phyloP scores from a whole-genome alignment of 1,140 invertebrate species.

The Drosophila sulfurigaster region DNA sequence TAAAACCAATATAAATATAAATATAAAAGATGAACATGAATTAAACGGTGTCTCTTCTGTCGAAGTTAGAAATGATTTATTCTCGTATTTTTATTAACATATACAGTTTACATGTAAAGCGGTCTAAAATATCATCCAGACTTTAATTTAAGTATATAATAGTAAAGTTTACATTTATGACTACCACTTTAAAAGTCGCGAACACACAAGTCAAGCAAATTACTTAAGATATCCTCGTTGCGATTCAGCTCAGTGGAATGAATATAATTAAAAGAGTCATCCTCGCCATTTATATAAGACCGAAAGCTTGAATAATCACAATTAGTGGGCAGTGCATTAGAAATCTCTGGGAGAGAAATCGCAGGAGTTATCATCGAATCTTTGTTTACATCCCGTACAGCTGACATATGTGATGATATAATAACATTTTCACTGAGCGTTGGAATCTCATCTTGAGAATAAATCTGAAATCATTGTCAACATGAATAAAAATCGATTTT shows the following conservation, averaged over 20 bases:
- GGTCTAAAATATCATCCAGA: too few species aligned
- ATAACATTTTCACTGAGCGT: constrained; percentile 42
- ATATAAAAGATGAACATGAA: too few species aligned
- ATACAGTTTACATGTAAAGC: too few species aligned
- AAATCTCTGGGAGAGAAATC: constrained; percentile 24
- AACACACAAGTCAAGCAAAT: constrained; percentile 70
- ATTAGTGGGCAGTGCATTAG: constrained; percentile 38
- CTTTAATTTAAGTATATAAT: too few species aligned
- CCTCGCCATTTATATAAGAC: constrained; percentile 63
- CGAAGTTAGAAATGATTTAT: too few species aligned
- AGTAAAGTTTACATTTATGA: too few species aligned
- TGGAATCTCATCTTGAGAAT: constrained; percentile 46
- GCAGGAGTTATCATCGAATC: constrained; percentile 20
- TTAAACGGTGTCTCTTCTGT: too few species aligned
- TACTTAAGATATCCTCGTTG: constrained; percentile 71
- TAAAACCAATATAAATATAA: too few species aligned
- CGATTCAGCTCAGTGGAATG: constrained; percentile 49
- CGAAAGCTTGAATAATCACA: constrained; percentile 57
- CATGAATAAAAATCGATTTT: background rate
- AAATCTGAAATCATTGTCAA: constrained; percentile 34
- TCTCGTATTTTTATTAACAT: too few species aligned
- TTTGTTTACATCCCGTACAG: constrained; percentile 28
- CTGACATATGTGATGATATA: constrained; percentile 41
- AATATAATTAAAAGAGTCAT: constrained; percentile 68
- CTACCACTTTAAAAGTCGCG: constrained; percentile 59